Evolutionary conservation across 2,113 vertebrate genomes (phyloP).

Genomic region (Erpornis zantholeuca): DNA sequence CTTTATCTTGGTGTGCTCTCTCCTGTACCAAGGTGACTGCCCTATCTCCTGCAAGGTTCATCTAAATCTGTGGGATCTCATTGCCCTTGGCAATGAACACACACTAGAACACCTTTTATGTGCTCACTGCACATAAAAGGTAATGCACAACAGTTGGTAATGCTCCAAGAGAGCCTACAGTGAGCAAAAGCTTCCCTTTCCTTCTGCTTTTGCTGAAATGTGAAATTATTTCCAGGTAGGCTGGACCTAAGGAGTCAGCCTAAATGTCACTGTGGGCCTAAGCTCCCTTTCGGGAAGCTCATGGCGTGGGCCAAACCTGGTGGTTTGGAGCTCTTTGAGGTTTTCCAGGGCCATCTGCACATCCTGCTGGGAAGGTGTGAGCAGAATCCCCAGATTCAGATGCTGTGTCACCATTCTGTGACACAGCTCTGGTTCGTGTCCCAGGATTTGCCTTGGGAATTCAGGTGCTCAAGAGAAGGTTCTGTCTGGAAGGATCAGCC

Average conservation of each 20-base stretch:
- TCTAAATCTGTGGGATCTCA: background rate
- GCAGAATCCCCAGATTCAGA: background rate
- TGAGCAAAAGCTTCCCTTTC: background rate
- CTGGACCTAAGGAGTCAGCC: background rate
- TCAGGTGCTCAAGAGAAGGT: background rate
- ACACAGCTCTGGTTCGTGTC: background rate
- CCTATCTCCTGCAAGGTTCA: background rate
- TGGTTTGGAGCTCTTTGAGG: background rate
- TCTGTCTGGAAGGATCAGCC: background rate
- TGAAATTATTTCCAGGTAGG: background rate
- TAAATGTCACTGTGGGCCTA: background rate
- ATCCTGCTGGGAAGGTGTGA: background rate
- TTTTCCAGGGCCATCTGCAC: background rate
- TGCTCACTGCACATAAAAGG: accelerated
- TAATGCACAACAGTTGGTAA: no score
- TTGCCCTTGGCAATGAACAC: background rate
- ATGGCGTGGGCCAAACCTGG: background rate
- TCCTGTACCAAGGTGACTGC: background rate
- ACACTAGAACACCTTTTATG: background rate
- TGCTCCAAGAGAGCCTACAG: no score
- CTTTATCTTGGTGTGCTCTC: background rate
- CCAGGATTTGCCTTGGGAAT: background rate
- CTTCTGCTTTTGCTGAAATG: background rate
- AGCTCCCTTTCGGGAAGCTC: background rate
- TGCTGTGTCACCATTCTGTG: background rate